phyloP scores from a whole-genome alignment of 2,888 invertebrate genomes.

The Corbicula japonica region DNA sequence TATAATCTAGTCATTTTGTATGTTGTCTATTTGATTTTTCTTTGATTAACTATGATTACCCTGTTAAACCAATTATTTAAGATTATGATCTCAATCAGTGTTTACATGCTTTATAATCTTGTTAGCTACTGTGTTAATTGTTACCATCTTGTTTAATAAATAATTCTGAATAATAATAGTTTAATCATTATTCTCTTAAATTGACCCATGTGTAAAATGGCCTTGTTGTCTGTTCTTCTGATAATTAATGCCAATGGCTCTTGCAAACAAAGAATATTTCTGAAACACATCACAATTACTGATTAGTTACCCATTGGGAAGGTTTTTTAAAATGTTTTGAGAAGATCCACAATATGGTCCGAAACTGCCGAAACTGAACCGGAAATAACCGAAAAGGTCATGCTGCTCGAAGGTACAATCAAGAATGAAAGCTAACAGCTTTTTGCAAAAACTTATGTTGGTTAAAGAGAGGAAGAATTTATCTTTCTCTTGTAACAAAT shows the following conservation, averaged over 20 bases:
- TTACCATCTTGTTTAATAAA: constrained; percentile 4
- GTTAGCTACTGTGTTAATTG: constrained; percentile 2
- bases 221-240: constrained; percentile 1
- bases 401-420: constrained; percentile 4
- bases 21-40: constrained; percentile 2
- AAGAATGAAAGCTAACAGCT: constrained; percentile 4
- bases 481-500: too few relatives aligned
- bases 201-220: constrained; percentile 4
- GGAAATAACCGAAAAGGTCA: constrained; percentile 4
- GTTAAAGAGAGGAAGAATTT: constrained; percentile 4
- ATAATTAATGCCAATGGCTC: constrained; percentile 4
- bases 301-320: constrained; percentile 2
- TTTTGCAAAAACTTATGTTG: too few relatives aligned
- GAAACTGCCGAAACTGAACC: constrained; percentile 1
- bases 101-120: constrained; percentile 4
- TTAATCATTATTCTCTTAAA: constrained; percentile 4
- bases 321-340: constrained; percentile 1
- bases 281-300: constrained; percentile 4
- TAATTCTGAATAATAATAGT: constrained; percentile 4
- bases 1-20: too few relatives aligned
- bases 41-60: constrained; percentile 2
- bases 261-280: constrained; percentile 2
- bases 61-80: constrained; percentile 4
- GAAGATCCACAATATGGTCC: constrained; percentile 1
- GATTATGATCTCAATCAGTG: constrained; percentile 4